phyloP scores from a whole-genome alignment of 1,140 invertebrate species.

The Plodia interpunctella region DNA sequence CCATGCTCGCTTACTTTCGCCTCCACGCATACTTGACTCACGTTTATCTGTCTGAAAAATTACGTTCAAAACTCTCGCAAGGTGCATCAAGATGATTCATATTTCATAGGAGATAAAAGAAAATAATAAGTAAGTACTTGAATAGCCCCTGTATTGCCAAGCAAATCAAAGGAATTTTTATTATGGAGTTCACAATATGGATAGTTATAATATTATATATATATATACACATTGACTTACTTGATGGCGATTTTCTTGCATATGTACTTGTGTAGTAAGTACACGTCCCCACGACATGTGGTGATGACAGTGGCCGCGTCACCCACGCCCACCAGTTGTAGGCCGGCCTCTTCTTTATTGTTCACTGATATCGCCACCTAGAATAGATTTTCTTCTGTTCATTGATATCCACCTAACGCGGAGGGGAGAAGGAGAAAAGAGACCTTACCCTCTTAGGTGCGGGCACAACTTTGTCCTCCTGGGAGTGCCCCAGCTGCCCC shows the following conservation, averaged over 20 bases:
- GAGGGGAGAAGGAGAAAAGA: not conserved
- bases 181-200: too few species aligned
- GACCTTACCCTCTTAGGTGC: constrained; percentile 67
- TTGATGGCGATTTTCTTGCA: constrained; percentile 83
- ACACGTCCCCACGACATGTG: constrained; percentile 82
- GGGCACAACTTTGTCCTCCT: constrained; percentile 53
- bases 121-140: too few species aligned
- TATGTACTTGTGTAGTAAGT: constrained; percentile 83
- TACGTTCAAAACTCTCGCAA: too few species aligned
- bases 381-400: too few species aligned
- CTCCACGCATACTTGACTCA: constrained; percentile 62
- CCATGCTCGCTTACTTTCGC: constrained; percentile 55
- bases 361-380: constrained; percentile 64
- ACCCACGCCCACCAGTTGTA: constrained; percentile 77
- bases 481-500: constrained; percentile 83
- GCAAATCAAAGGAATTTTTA: too few species aligned
- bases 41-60: constrained; percentile 55
- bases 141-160: too few species aligned
- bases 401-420: too few species aligned
- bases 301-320: constrained; percentile 83
- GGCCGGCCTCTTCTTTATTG: constrained; percentile 52
- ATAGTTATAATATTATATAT: constrained; percentile 8
- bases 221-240: constrained; percentile 40
- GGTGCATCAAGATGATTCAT: too few species aligned
- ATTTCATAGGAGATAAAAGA: too few species aligned